Percentiles rank a stretch among this genome's conserved stretches.
These are phyloP conservation scores for Lasioglossum baleicum DNA, from an alignment of 1,140 invertebrate genomes.

Conservation along the genomic window DNA sequence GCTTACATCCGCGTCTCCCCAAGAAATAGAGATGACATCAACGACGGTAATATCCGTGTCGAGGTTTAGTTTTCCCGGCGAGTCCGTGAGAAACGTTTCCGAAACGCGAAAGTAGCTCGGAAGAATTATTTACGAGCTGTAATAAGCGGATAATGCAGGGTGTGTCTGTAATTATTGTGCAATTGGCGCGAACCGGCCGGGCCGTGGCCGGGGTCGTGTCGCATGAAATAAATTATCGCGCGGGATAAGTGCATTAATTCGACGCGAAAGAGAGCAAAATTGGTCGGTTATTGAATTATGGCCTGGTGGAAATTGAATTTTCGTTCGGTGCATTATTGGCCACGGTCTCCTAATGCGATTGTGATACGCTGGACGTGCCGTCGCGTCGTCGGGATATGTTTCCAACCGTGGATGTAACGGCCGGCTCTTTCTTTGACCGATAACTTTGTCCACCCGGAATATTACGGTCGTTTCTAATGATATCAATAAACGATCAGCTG, in stretches of 20 bases:
- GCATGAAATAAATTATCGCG: slow-evolving; percentile 28
- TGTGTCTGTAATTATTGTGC: slow-evolving; percentile 43
- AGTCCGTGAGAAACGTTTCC: not conserved
- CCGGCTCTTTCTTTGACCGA: no score
- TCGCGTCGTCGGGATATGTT: not conserved
- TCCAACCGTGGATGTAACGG: not conserved
- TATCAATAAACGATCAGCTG: no score
- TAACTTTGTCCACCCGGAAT: no score
- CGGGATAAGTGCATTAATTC: slow-evolving; percentile 30
- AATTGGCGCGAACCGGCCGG: not conserved
- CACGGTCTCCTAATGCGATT: not conserved
- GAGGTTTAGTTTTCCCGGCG: slow-evolving; percentile 2
- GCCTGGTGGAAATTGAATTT: slow-evolving; percentile 3
- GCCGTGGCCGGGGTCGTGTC: slow-evolving; percentile 13
- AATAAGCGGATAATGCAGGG: slow-evolving; percentile 35
- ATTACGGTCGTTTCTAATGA: no score
- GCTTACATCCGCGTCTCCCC: not conserved
- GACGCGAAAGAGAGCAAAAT: slow-evolving; percentile 20
- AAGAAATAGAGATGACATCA: slow-evolving; percentile 30
- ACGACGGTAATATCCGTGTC: slow-evolving; percentile 21
- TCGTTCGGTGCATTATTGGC: not conserved
- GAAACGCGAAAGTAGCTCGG: not conserved
- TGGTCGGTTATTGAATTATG: slow-evolving; percentile 19
- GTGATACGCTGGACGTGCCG: not conserved
- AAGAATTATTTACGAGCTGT: slow-evolving; percentile 29